Evolutionary conservation across 2,888 invertebrate genomes (phyloP).

Genomic region (Coleophora deauratella): DNA sequence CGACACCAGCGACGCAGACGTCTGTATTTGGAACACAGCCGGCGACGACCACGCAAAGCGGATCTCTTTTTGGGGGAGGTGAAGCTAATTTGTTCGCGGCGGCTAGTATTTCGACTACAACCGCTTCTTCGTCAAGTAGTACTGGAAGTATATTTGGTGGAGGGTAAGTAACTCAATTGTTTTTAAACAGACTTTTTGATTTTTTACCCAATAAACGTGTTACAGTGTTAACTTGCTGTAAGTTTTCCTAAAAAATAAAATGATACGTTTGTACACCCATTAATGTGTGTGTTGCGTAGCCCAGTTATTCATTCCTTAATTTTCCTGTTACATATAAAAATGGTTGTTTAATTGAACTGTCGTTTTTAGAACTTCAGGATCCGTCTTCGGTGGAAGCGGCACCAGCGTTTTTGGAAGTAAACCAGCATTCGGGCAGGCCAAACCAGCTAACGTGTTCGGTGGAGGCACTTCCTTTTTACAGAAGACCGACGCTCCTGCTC

Average conservation of each 20-base stretch:
- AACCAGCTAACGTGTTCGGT: constrained; percentile 46
- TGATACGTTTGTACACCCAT: too few relatives aligned
- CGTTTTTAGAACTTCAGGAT: constrained; percentile 31
- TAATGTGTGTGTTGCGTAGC: too few relatives aligned
- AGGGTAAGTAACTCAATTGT: constrained; percentile 31
- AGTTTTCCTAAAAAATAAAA: too few relatives aligned
- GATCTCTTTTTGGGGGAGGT: constrained; percentile 45
- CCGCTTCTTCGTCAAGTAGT: constrained; percentile 35
- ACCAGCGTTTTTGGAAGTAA: constrained; percentile 54
- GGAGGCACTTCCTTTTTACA: constrained; percentile 35
- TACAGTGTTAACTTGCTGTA: too few relatives aligned
- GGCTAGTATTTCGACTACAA: constrained; percentile 60
- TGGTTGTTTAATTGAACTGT: not conserved
- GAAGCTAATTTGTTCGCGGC: constrained; percentile 54
- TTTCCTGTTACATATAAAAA: too few relatives aligned
- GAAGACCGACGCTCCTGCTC: constrained; percentile 27
- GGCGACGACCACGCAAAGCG: constrained; percentile 34
- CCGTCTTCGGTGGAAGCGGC: constrained; percentile 43
- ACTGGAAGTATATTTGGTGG: constrained; percentile 55
- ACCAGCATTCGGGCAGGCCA: constrained; percentile 48
- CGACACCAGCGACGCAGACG: constrained; percentile 21
- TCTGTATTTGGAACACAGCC: constrained; percentile 36
- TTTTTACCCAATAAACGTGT: too few relatives aligned
- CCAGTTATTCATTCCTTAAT: too few relatives aligned
- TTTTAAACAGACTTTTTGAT: too few relatives aligned